Evolutionary conservation across 2,113 vertebrate species (phyloP).

Genomic region (Vimba vimba): DNA sequence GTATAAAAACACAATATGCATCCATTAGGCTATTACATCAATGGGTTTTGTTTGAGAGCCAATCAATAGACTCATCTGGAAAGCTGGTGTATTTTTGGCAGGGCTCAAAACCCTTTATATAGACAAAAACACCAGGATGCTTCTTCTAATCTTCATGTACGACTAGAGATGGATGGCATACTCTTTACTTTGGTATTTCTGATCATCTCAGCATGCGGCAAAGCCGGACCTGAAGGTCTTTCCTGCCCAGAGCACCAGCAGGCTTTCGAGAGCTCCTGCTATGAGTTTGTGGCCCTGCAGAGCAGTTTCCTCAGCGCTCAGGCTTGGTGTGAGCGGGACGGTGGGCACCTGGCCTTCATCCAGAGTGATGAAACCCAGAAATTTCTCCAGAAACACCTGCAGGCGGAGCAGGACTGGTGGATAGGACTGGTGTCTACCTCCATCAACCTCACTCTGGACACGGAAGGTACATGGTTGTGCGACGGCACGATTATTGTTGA

Average conservation of each 20-base stretch:
- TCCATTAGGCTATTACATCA: constrained; percentile 47
- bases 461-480: constrained; percentile 66
- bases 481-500: not conserved
- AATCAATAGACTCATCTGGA: constrained; percentile 33
- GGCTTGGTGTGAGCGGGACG: constrained; percentile 88
- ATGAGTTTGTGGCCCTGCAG: constrained; percentile 82
- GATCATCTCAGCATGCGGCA: constrained; percentile 53
- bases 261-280: constrained; percentile 84
- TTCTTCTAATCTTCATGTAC: constrained; percentile 45
- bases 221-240: constrained; percentile 48
- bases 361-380: constrained; percentile 81
- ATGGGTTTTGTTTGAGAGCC: constrained; percentile 48
- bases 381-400: constrained; percentile 84
- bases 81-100: constrained; percentile 49
- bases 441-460: constrained; percentile 70
- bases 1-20: constrained; percentile 13
- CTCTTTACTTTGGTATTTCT: constrained; percentile 58
- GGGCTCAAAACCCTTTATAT: constrained; percentile 59
- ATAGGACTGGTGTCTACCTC: constrained; percentile 80
- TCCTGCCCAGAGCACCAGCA: constrained; percentile 81
- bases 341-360: constrained; percentile 88
- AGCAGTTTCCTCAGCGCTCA: constrained; percentile 81
- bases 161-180: constrained; percentile 79
- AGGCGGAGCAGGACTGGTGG: constrained; percentile 86
- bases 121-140: constrained; percentile 43